Percentiles rank a stretch among this genome's conserved stretches.
phyloP scores from a whole-genome alignment of 2,888 invertebrate species.

The Apeira syringaria region DNA sequence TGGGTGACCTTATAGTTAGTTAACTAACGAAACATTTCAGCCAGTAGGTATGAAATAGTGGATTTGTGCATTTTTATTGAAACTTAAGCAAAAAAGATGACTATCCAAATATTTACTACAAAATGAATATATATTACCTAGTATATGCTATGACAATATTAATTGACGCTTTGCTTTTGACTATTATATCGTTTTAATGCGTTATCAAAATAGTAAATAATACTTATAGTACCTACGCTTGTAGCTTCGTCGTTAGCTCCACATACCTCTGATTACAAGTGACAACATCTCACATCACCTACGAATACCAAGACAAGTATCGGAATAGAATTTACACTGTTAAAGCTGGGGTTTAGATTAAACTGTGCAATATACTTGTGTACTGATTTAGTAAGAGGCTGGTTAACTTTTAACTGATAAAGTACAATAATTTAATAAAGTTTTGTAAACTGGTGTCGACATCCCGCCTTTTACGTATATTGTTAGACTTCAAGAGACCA shows the following conservation, averaged over 20 bases:
- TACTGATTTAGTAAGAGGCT: conserved; percentile 29
- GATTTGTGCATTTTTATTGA: no score
- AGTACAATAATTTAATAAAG: conserved; percentile 29
- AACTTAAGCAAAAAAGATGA: no score
- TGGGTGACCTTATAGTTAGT: no score
- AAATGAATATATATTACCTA: no score
- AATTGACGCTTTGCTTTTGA: no score
- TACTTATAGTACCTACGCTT: no score
- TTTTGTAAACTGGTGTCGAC: conserved; percentile 11
- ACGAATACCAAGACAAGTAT: not conserved
- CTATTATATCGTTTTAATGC: no score
- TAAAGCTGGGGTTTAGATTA: conserved; percentile 21
- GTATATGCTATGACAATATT: no score
- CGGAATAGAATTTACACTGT: conserved; percentile 15
- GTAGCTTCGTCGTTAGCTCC: not conserved
- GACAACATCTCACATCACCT: not conserved
- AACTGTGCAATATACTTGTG: conserved; percentile 18
- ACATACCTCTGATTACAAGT: not conserved
- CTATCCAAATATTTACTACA: no score
- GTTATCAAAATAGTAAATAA: no score
- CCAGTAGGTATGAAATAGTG: no score
- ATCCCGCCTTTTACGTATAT: not conserved
- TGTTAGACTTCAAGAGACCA: not conserved
- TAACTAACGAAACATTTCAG: no score
- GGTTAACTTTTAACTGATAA: conserved; percentile 29